Percentiles rank a stretch among this genome's conserved stretches.
These are phyloP conservation scores for Opisthograptis luteolata DNA, from an alignment of 2,888 invertebrate species.

Conservation along the genomic window DNA sequence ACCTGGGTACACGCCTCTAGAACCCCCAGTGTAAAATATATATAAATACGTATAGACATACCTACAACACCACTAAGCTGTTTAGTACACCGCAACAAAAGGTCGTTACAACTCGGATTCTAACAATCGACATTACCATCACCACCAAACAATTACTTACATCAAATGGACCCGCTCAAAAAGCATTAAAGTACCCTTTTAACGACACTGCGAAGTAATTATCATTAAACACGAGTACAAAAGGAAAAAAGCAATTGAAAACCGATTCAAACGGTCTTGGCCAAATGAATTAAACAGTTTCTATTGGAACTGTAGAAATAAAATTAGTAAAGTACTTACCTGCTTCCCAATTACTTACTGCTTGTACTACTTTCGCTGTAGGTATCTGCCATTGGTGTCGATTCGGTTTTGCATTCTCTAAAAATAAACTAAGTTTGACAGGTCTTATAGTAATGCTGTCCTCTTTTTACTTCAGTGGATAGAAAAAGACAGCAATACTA, in stretches of 20 bases:
- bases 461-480: no score
- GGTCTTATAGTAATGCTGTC: no score
- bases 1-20: neutral
- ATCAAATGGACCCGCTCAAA: constrained; percentile 10
- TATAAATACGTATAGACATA: neutral
- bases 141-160: constrained; percentile 11
- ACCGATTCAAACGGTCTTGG: constrained; percentile 11
- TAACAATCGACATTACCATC: neutral
- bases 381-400: no score
- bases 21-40: neutral
- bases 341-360: neutral
- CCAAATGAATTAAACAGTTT: constrained; percentile 9
- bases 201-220: constrained; percentile 23
- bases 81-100: no score
- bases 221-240: constrained; percentile 21
- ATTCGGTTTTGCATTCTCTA: no score
- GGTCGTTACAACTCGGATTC: neutral
- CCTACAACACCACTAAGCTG: neutral
- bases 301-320: constrained; percentile 3
- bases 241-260: constrained; percentile 23
- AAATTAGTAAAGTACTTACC: constrained; percentile 1
- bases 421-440: no score
- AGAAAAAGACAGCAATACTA: no score
- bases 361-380: neutral
- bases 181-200: constrained; percentile 7